These are phyloP conservation scores for Poecilia velifera DNA, from an alignment of 2,797 vertebrate genomes.

Conservation along the genomic window DNA sequence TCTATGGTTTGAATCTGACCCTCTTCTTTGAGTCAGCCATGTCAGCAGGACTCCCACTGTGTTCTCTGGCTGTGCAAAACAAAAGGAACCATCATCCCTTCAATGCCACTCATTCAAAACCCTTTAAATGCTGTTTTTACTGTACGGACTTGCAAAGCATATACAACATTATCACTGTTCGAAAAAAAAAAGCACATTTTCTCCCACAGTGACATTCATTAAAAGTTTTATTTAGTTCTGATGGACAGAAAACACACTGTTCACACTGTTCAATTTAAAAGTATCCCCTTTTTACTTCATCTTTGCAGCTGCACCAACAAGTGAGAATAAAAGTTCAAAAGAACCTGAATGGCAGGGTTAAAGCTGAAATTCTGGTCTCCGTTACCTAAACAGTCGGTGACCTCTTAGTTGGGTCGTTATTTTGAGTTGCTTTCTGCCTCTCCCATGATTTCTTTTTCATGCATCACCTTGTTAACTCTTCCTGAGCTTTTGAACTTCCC, in stretches of 20 bases:
- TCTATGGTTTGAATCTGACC: constrained; percentile 28
- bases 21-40: constrained; percentile 57
- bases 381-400: constrained; percentile 15
- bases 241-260: constrained; percentile 20
- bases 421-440: constrained; percentile 7
- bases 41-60: constrained; percentile 55
- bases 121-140: constrained; percentile 29
- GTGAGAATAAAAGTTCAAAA: constrained; percentile 26
- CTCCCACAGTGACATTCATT: constrained; percentile 54
- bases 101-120: constrained; percentile 5
- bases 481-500: constrained; percentile 47
- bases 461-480: constrained; percentile 56
- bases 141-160: constrained; percentile 21
- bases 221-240: constrained; percentile 58
- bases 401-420: constrained; percentile 20
- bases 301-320: constrained; percentile 19
- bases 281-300: constrained; percentile 35
- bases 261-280: constrained; percentile 39
- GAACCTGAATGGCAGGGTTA: constrained; percentile 2
- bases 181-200: constrained; percentile 10
- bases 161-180: constrained; percentile 36
- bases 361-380: constrained; percentile 4
- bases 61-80: constrained; percentile 48
- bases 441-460: constrained; percentile 18
- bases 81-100: constrained; percentile 45